phyloP scores from a whole-genome alignment of 2,113 vertebrate species.

The Melanostigma gelatinosum region DNA sequence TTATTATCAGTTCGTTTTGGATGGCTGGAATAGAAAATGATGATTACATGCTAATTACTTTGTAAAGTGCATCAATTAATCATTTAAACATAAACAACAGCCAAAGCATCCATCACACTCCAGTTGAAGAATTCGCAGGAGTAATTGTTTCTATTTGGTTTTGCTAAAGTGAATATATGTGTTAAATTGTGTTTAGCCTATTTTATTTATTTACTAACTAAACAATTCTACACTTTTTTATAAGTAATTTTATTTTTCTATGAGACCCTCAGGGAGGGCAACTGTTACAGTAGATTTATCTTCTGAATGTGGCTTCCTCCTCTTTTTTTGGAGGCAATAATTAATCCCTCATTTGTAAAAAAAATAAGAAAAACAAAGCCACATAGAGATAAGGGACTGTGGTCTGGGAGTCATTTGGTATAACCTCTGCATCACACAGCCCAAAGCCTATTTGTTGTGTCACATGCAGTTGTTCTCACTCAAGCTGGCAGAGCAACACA shows the following conservation, averaged over 20 bases:
- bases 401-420: conserved; percentile 65
- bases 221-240: conserved; percentile 20
- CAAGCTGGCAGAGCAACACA: conserved; percentile 60
- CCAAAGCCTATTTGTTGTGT: conserved; percentile 60
- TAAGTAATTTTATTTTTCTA: background rate
- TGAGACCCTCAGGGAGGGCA: conserved; percentile 45
- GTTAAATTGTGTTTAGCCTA: conserved; percentile 50
- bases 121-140: conserved; percentile 35
- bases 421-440: conserved; percentile 66
- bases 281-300: conserved; percentile 74
- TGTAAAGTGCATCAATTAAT: conserved; percentile 63
- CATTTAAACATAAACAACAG: conserved; percentile 50
- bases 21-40: conserved; percentile 52
- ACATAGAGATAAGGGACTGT: conserved; percentile 57
- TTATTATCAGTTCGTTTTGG: conserved; percentile 55
- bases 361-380: conserved; percentile 41
- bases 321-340: conserved; percentile 66
- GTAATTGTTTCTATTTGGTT: conserved; percentile 60
- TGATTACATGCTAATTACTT: conserved; percentile 62
- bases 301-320: conserved; percentile 69
- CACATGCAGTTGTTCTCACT: conserved; percentile 47
- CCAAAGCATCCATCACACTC: conserved; percentile 35
- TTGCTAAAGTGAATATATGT: conserved; percentile 42
- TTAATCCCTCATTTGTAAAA: conserved; percentile 75
- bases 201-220: conserved; percentile 61